phyloP scores from a whole-genome alignment of 2,888 invertebrate species.

The Ophraella communa region DNA sequence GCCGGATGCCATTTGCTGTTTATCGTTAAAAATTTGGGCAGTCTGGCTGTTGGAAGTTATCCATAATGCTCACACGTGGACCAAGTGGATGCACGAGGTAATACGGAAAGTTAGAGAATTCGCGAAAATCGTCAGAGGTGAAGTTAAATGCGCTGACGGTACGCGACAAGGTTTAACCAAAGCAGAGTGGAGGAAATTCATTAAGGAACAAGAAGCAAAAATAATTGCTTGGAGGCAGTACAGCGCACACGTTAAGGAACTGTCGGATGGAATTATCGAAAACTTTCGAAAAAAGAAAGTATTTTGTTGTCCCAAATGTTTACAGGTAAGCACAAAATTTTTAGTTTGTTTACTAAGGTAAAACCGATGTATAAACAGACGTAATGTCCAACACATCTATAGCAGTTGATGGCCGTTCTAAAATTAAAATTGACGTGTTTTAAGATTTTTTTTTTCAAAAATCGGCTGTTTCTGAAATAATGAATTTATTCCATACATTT shows the following conservation, averaged over 20 bases:
- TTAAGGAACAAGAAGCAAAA: constrained; percentile 50
- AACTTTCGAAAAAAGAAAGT: constrained; percentile 52
- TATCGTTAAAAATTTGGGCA: constrained; percentile 56
- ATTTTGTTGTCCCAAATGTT: constrained; percentile 54
- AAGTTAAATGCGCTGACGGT: constrained; percentile 44
- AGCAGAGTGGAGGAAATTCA: constrained; percentile 52
- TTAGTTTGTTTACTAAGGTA: too few relatives aligned
- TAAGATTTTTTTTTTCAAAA: too few relatives aligned
- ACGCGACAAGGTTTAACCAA: constrained; percentile 45
- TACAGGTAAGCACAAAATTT: constrained; percentile 38
- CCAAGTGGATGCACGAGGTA: constrained; percentile 52
- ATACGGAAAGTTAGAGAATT: constrained; percentile 51
- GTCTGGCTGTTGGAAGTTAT: constrained; percentile 55
- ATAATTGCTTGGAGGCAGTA: constrained; percentile 53
- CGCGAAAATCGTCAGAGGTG: constrained; percentile 50
- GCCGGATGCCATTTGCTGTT: constrained; percentile 53
- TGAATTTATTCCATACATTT: too few relatives aligned
- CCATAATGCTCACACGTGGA: constrained; percentile 56
- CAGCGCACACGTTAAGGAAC: constrained; percentile 52
- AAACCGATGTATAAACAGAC: too few relatives aligned
- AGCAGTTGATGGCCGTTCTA: too few relatives aligned
- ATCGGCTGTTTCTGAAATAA: too few relatives aligned
- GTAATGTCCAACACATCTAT: too few relatives aligned
- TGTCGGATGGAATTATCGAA: constrained; percentile 51
- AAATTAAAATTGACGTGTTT: too few relatives aligned